phyloP scores from a whole-genome alignment of 2,113 vertebrate species.

The Lasiurus borealis region DNA sequence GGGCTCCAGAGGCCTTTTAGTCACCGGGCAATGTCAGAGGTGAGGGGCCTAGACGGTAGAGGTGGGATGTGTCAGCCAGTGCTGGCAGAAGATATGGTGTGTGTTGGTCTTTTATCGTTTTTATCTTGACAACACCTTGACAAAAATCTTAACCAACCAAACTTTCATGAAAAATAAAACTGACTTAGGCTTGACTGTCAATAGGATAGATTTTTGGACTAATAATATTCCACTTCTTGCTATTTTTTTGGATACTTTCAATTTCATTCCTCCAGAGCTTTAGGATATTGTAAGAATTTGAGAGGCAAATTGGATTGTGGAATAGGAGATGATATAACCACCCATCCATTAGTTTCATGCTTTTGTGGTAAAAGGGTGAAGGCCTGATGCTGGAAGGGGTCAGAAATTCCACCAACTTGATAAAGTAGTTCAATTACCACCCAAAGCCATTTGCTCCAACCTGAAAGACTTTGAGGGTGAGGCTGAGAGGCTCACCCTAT shows the following conservation, averaged over 20 bases:
- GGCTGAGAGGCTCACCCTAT: neutral
- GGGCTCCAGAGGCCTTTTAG: neutral
- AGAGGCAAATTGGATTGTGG: neutral
- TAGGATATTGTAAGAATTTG: neutral
- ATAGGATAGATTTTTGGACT: too few relatives aligned
- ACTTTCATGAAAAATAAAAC: neutral
- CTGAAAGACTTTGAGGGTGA: neutral
- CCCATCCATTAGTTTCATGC: too few relatives aligned
- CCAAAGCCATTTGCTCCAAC: neutral
- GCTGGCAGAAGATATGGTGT: neutral
- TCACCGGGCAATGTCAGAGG: neutral
- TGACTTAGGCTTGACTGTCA: too few relatives aligned
- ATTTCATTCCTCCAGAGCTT: neutral
- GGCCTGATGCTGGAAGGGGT: neutral
- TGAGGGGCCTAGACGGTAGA: neutral
- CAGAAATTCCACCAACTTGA: neutral
- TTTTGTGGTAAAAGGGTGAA: neutral
- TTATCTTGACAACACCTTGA: neutral
- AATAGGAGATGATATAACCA: neutral
- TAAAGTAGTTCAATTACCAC: neutral
- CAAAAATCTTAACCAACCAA: neutral
- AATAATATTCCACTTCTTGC: too few relatives aligned
- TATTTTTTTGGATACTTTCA: neutral
- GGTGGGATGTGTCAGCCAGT: neutral
- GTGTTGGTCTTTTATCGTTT: neutral